Evolutionary conservation across 2,888 invertebrate species (phyloP).

Genomic region (Hanleya hanleyi): DNA sequence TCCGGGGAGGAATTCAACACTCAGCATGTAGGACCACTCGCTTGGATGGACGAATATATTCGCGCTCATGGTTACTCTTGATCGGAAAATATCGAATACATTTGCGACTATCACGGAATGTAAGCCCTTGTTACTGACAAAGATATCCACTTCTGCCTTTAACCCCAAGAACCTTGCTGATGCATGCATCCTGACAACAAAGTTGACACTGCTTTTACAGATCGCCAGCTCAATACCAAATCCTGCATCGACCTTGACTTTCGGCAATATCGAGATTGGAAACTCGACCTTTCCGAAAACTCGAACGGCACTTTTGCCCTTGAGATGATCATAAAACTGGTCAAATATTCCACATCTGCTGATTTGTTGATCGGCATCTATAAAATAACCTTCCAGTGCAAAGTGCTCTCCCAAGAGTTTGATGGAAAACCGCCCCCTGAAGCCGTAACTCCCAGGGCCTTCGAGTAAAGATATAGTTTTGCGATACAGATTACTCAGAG

Average conservation of each 20-base stretch:
- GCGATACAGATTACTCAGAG: too few relatives aligned
- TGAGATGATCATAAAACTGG: not conserved
- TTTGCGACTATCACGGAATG: not conserved
- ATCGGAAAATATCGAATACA: conserved; percentile 1
- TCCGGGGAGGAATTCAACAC: not conserved
- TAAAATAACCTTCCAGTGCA: not conserved
- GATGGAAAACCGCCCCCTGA: not conserved
- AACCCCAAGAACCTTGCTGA: not conserved
- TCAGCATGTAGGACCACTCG: not conserved
- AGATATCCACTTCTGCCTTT: not conserved
- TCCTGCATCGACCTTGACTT: not conserved
- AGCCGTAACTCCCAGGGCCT: not conserved
- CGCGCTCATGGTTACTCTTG: not conserved
- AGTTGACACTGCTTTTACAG: not conserved
- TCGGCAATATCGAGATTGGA: not conserved
- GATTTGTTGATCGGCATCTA: not conserved
- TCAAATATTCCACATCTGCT: not conserved
- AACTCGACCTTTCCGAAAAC: not conserved
- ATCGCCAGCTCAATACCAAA: not conserved
- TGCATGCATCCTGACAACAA: not conserved
- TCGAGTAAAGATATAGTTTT: too few relatives aligned
- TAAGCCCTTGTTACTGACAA: not conserved
- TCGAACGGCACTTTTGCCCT: not conserved
- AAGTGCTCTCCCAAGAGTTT: not conserved
- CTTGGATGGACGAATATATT: not conserved